These are phyloP conservation scores for Eciton burchellii DNA, from an alignment of 1,140 invertebrate genomes.

Conservation along the genomic window DNA sequence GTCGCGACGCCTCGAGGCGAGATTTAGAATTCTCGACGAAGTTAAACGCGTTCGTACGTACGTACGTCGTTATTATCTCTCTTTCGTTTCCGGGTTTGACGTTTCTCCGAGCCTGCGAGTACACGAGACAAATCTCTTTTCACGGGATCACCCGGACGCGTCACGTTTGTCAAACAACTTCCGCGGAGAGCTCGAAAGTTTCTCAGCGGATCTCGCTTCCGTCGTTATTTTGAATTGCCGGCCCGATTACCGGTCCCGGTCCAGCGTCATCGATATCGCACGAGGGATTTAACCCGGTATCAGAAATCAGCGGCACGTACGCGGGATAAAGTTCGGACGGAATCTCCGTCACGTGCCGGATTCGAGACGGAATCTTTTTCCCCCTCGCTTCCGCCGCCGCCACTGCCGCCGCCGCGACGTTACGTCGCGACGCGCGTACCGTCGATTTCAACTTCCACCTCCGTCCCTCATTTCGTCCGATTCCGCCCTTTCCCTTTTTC, in stretches of 20 bases:
- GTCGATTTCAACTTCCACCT: constrained; percentile 34
- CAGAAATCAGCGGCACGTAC: constrained; percentile 79
- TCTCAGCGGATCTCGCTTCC: not conserved
- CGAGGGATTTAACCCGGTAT: constrained; percentile 45
- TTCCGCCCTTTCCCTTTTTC: constrained; percentile 15
- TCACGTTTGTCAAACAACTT: not conserved
- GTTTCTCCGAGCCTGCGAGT: not conserved
- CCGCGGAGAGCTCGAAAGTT: not conserved
- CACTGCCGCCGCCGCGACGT: too few species aligned
- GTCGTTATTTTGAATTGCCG: not conserved
- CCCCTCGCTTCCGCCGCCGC: too few species aligned
- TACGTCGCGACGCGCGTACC: constrained; percentile 22
- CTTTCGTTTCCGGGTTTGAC: too few species aligned
- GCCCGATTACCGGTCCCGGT: constrained; percentile 1
- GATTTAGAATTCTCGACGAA: not conserved
- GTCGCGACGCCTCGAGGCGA: not conserved
- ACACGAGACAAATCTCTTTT: constrained; percentile 31
- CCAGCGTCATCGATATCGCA: constrained; percentile 60
- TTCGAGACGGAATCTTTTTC: constrained; percentile 61
- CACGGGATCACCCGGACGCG: not conserved
- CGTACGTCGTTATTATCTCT: not conserved
- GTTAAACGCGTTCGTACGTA: not conserved
- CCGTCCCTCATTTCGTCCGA: not conserved
- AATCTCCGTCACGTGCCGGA: constrained; percentile 44
- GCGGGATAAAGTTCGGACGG: constrained; percentile 77